Evolutionary conservation across 1,140 invertebrate species (phyloP).

Genomic region (Euura lappo): DNA sequence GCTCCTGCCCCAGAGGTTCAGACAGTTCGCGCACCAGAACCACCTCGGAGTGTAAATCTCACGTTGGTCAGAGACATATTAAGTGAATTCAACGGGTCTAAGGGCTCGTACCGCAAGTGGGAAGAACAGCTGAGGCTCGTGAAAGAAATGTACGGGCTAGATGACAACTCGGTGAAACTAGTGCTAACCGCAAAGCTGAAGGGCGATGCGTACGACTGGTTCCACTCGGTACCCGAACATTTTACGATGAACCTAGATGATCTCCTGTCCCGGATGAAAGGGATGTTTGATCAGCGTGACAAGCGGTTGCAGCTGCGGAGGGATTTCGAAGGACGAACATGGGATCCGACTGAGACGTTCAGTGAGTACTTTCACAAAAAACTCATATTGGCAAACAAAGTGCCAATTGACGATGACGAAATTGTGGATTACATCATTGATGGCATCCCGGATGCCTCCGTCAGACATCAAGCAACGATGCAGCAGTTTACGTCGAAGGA

Average conservation of each 20-base stretch:
- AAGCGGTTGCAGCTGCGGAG: background rate
- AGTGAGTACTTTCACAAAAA: background rate
- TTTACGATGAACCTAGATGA: background rate
- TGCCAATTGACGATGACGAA: background rate
- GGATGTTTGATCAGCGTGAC: slow-evolving; percentile 12
- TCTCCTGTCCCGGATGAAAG: background rate
- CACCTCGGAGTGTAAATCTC: background rate
- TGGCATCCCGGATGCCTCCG: background rate
- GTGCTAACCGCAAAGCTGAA: background rate
- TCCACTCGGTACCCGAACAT: slow-evolving; percentile 14
- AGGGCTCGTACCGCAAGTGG: slow-evolving; percentile 2
- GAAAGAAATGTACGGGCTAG: slow-evolving; percentile 2
- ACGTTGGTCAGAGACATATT: background rate
- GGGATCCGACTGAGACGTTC: background rate
- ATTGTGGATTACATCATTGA: background rate
- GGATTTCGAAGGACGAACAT: background rate
- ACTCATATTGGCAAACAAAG: background rate
- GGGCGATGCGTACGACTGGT: slow-evolving; percentile 12
- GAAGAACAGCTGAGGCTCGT: slow-evolving; percentile 1
- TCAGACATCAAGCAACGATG: too few species aligned
- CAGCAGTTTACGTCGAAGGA: too few species aligned
- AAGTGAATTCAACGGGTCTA: slow-evolving; percentile 9
- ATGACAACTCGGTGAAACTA: background rate
- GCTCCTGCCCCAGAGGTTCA: background rate
- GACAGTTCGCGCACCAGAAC: background rate